Conservation (phyloP, 2,797 vertebrate species). For the Loriculus beryllinus region DNA sequence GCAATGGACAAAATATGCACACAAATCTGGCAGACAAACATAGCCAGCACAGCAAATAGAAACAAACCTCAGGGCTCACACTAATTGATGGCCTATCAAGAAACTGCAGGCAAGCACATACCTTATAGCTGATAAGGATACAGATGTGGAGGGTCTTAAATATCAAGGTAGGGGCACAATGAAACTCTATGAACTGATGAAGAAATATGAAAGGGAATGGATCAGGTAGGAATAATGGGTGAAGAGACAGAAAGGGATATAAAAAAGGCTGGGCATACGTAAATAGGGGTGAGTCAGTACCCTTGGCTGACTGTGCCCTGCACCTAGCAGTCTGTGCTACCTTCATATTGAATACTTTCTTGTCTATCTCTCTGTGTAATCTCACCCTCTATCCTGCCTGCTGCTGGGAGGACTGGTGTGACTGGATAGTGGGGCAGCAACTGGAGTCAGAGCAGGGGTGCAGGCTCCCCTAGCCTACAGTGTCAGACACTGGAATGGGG, state of each 20-base stretch:
- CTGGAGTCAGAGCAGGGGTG: not conserved
- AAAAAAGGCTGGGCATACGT: not conserved
- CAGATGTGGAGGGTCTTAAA: not conserved
- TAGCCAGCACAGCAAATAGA: not conserved
- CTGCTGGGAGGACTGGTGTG: not conserved
- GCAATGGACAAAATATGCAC: not conserved
- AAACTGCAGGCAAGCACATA: not conserved
- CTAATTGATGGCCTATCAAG: not conserved
- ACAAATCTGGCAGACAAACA: not conserved
- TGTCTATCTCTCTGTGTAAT: not conserved
- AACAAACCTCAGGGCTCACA: not conserved
- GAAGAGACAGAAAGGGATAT: not conserved
- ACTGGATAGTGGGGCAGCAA: not conserved
- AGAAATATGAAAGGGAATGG: not conserved
- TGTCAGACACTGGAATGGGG: not conserved
- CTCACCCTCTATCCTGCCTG: not conserved
- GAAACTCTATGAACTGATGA: not conserved
- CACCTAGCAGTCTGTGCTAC: not conserved
- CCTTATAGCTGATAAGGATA: not conserved
- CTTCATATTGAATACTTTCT: not conserved
- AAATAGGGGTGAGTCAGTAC: not conserved
- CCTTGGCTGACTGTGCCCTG: not conserved
- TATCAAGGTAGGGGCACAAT: not conserved
- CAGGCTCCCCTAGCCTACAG: too few species aligned
- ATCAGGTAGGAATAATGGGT: not conserved